phyloP scores from a whole-genome alignment of 2,113 vertebrate species.

The Fulmarus glacialis region DNA sequence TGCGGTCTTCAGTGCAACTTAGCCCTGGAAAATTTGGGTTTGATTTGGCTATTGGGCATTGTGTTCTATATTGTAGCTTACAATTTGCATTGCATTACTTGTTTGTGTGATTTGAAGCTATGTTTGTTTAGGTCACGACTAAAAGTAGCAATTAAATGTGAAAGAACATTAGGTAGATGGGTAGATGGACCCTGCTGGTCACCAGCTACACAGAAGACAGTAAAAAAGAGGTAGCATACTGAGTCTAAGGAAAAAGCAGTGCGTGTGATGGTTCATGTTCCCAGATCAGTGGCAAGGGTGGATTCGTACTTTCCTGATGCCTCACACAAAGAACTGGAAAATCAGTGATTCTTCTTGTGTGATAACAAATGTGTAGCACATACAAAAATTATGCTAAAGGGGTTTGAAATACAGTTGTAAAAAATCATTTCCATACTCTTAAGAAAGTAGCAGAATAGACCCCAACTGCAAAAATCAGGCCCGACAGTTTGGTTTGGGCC shows the following conservation, averaged over 20 bases:
- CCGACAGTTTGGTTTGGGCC: background rate
- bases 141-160: background rate
- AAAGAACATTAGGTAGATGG: background rate
- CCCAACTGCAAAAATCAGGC: background rate
- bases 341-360: background rate
- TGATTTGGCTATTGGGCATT: background rate
- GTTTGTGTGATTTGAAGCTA: background rate
- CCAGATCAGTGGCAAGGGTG: background rate
- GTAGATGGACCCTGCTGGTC: background rate
- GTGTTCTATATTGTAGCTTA: background rate
- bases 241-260: background rate
- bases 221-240: background rate
- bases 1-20: background rate
- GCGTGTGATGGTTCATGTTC: background rate
- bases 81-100: background rate
- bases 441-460: background rate
- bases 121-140: background rate
- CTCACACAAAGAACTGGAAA: background rate
- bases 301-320: background rate
- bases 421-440: background rate
- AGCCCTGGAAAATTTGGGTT: background rate
- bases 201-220: background rate
- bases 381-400: background rate
- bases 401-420: background rate
- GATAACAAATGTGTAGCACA: background rate